Conservation (phyloP, 2,888 invertebrate species). For the Hoplodrina ambigua region DNA sequence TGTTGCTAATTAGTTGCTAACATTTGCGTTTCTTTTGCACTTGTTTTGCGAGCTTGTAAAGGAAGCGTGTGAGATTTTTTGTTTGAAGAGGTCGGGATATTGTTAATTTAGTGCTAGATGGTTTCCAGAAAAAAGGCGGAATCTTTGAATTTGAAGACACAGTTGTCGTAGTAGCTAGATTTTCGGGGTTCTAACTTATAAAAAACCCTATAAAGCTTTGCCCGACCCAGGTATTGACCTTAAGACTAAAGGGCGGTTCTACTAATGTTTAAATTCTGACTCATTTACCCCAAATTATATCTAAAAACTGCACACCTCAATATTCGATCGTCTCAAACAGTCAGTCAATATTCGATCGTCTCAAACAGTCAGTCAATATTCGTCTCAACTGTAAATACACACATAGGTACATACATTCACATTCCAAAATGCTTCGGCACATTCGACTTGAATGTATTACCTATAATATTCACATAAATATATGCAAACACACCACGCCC, state of each 20-base stretch:
- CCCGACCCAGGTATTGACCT: no score
- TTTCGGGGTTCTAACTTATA: no score
- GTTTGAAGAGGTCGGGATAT: neutral
- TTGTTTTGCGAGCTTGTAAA: constrained; percentile 22
- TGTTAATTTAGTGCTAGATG: neutral
- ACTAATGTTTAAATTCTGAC: no score
- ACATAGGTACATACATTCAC: neutral
- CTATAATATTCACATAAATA: constrained; percentile 66
- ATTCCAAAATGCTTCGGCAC: constrained; percentile 16
- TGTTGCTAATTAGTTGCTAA: constrained; percentile 72
- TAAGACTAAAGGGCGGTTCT: no score
- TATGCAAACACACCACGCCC: constrained; percentile 73
- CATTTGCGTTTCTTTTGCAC: constrained; percentile 47
- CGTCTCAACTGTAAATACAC: neutral
- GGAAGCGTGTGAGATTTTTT: constrained; percentile 22
- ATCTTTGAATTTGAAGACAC: neutral
- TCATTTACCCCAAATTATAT: no score
- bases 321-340: neutral
- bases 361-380: no score
- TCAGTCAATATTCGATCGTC: no score
- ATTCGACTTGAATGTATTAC: constrained; percentile 42
- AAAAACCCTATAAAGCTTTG: no score
- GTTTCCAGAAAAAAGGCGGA: neutral
- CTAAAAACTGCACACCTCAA: neutral
- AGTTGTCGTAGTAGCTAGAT: no score